Base-by-base conservation (phyloP, 2,113 vertebrate genomes). In the Malaclemys terrapin region DNA sequence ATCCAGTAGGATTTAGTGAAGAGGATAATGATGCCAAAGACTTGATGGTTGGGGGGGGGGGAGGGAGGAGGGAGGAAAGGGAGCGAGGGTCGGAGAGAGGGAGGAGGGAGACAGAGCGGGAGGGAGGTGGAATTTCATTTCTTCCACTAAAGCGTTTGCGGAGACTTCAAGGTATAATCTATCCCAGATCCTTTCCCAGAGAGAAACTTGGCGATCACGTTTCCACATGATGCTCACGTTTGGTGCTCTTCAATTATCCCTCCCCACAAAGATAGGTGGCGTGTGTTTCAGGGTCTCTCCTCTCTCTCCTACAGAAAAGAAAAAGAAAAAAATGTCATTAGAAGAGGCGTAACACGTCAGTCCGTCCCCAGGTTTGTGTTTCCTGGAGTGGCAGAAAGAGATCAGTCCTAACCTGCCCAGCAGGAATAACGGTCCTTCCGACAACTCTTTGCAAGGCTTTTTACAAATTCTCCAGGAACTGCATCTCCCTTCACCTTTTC, bases 271-370 rank as follows among this genome's bases (percentile, higher is more conserved):
- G 99, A 99, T 99, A 99, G 99, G 99, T 99, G 99, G 99, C 99
- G 99, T 99, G 99, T 99, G 99, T 99, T 99, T 98, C 99, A 99
- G 99, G 98, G 99, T 99, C 99, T 99, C 99, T 99, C 98, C 98
- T 99, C 99, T 98, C 98, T 98, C 98, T 98, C 98, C 98, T 98
- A 99, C 98, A 98, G 99, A 98, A 98, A 98, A 99, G 99, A 99
- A 99, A 99, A 99, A 99, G 99, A 99, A 99, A 99, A 99, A 99
- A 99, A 99, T 99, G 99, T 99, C 99, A 99, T 99, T 99, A 99
- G 99, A 99, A 99, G 99, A 99, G 99, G 99, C 99, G 99, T 99
- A 99, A 99, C 99, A 99, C 99, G 99, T 99, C 99, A 99, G 99
- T 99, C 99, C 99, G 99, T 99, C 99, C 99, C 99, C 99, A 99